Percentiles rank a stretch among this genome's conserved stretches.
phyloP scores from a whole-genome alignment of 2,888 invertebrate genomes.

The Papilio protenor region DNA sequence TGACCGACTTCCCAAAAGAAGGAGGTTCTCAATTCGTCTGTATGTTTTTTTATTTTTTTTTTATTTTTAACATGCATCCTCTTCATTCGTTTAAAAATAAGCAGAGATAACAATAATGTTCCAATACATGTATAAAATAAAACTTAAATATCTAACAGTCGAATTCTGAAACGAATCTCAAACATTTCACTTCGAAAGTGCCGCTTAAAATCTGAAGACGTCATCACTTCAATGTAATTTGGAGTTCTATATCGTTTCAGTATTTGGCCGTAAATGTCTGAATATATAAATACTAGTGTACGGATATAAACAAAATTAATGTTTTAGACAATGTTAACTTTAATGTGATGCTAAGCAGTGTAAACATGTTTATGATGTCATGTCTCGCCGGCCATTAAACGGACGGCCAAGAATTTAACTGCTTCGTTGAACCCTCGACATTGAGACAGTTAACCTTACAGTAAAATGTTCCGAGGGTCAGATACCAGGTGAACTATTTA shows the following conservation, averaged over 20 bases:
- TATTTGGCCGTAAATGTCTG: no score
- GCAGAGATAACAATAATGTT: no score
- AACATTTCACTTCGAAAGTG: no score
- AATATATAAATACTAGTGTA: neutral
- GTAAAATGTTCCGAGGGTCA: constrained; percentile 15
- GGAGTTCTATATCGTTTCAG: no score
- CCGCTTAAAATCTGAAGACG: no score
- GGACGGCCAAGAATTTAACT: constrained; percentile 34
- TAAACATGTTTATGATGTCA: constrained; percentile 27
- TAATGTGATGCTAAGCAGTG: constrained; percentile 22
- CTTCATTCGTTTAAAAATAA: neutral
- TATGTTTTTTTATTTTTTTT: no score
- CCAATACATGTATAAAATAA: neutral
- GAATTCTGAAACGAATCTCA: no score
- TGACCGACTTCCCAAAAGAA: no score
- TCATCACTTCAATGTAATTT: no score
- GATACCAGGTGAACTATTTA: constrained; percentile 13
- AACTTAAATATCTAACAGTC: neutral
- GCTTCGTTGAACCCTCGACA: constrained; percentile 38
- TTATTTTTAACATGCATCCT: no score
- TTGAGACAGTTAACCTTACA: constrained; percentile 38
- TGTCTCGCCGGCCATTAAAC: constrained; percentile 26
- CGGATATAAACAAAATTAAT: neutral
- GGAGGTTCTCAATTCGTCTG: no score
- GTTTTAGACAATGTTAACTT: constrained; percentile 10